A percentile compares a stretch with the other conserved stretches of the same genome.
Evolutionary conservation across 2,888 invertebrate species (phyloP).

Genomic region (Polymixis lichenea): DNA sequence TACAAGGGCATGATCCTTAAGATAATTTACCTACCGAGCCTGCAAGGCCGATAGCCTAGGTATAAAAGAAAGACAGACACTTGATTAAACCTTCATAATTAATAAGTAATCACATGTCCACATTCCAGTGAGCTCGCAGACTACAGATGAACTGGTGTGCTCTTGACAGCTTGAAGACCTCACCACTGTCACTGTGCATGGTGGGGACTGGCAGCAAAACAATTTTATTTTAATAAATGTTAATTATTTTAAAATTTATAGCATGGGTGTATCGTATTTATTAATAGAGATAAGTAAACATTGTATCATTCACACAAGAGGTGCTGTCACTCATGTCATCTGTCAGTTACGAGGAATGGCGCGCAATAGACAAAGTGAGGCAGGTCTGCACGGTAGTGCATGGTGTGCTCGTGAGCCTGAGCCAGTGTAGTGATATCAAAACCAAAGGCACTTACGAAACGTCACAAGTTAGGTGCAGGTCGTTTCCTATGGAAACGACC

Average conservation of each 20-base stretch:
- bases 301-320: no score
- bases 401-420: no score
- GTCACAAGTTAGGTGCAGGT: no score
- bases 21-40: background rate
- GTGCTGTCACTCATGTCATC: no score
- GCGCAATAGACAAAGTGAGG: no score
- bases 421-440: no score
- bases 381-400: no score
- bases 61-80: constrained; percentile 23
- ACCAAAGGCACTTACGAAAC: no score
- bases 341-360: no score
- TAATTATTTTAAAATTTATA: background rate
- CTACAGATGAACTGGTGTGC: constrained; percentile 69
- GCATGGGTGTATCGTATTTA: background rate
- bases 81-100: constrained; percentile 59
- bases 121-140: constrained; percentile 52
- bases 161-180: constrained; percentile 73
- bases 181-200: constrained; percentile 74
- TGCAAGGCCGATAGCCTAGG: constrained; percentile 15
- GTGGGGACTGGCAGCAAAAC: constrained; percentile 74
- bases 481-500: no score
- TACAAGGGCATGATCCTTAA: background rate
- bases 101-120: constrained; percentile 58
- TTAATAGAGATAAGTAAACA: no score
- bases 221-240: constrained; percentile 4